A percentile compares a stretch with the other conserved stretches of the same genome.
phyloP scores from a whole-genome alignment of 2,888 invertebrate genomes.

The Idaea dimidiata region DNA sequence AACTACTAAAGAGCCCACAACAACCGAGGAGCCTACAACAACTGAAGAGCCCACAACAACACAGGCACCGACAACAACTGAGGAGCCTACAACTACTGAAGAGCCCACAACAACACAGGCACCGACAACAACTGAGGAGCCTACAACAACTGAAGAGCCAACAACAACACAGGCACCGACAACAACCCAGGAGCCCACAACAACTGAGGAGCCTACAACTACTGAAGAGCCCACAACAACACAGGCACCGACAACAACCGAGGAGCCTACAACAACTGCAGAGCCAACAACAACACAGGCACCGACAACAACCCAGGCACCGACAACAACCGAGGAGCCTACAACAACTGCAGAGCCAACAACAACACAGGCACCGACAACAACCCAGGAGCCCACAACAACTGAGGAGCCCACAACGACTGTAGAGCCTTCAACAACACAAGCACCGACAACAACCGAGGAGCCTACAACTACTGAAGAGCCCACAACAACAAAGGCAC shows the following conservation, averaged over 20 bases:
- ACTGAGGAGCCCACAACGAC: background rate
- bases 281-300: constrained; percentile 2
- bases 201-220: background rate
- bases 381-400: background rate
- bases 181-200: too few species aligned
- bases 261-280: background rate
- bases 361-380: background rate
- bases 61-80: background rate
- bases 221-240: constrained; percentile 4
- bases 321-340: background rate
- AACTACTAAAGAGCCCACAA: constrained; percentile 8
- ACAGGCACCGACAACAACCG: background rate
- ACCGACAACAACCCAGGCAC: background rate
- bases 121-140: background rate
- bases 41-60: constrained; percentile 9
- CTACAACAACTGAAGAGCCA: constrained; percentile 6
- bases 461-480: background rate
- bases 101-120: background rate
- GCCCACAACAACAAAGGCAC: background rate
- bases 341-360: too few species aligned
- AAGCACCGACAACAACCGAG: background rate
- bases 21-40: constrained; percentile 12
- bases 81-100: background rate
- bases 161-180: constrained; percentile 7
- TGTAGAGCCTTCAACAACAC: constrained; percentile 1